Evolutionary conservation across 2,888 invertebrate genomes (phyloP).

Genomic region (Calameuta pallipes): DNA sequence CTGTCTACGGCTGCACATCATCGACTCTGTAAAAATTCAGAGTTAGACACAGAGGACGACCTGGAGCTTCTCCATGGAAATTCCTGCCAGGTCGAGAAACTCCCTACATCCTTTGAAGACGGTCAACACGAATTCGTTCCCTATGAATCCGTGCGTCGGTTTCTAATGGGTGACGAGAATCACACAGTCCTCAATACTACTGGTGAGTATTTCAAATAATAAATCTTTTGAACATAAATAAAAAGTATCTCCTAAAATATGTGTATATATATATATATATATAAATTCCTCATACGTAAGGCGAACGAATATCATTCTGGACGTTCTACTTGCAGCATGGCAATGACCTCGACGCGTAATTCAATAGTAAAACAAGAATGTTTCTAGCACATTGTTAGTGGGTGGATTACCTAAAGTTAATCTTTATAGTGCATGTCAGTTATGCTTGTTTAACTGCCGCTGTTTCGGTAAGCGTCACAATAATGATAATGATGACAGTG

Average conservation of each 20-base stretch:
- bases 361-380: neutral
- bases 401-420: neutral
- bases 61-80: slow-evolving; percentile 35
- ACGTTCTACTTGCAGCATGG: neutral
- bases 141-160: slow-evolving; percentile 54
- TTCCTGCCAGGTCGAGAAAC: slow-evolving; percentile 34
- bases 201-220: slow-evolving; percentile 34
- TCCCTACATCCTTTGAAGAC: slow-evolving; percentile 42
- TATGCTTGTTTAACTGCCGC: neutral
- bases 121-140: slow-evolving; percentile 59
- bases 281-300: neutral
- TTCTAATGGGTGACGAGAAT: slow-evolving; percentile 47
- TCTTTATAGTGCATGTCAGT: neutral
- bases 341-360: neutral
- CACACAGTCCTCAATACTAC: slow-evolving; percentile 39
- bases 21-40: slow-evolving; percentile 34
- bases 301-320: neutral
- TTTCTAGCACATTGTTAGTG: neutral
- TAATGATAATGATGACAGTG: slow-evolving; percentile 41
- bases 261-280: neutral
- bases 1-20: slow-evolving; percentile 25
- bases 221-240: slow-evolving; percentile 9
- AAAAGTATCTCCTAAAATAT: neutral
- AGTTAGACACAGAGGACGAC: slow-evolving; percentile 37
- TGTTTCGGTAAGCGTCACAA: slow-evolving; percentile 5